Evolutionary conservation across 2,797 vertebrate genomes (phyloP).

Genomic region (Danio tinwini): DNA sequence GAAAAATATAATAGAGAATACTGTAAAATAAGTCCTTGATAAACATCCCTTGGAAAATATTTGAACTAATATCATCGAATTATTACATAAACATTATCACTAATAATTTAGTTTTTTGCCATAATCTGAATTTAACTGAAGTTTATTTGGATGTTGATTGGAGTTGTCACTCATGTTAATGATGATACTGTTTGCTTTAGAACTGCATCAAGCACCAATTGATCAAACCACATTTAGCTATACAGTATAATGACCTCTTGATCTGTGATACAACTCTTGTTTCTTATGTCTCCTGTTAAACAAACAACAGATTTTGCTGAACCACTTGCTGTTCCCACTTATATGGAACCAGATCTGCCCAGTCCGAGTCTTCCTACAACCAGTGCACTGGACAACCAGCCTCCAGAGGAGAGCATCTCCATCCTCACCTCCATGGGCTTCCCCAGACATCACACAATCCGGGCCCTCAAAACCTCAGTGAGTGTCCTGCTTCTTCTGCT

Average conservation of each 20-base stretch:
- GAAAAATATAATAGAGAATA: too few relatives aligned
- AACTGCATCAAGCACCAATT: too few relatives aligned
- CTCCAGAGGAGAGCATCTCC: slow-evolving; percentile 93
- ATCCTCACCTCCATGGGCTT: slow-evolving; percentile 98
- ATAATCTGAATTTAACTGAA: too few relatives aligned
- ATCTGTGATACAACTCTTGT: not conserved
- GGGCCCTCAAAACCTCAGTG: slow-evolving; percentile 89
- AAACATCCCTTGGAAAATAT: too few relatives aligned
- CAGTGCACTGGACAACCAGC: slow-evolving; percentile 82
- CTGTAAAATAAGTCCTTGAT: too few relatives aligned
- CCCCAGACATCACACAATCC: slow-evolving; percentile 87
- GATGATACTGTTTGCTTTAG: too few relatives aligned
- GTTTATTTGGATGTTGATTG: too few relatives aligned
- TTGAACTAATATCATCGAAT: too few relatives aligned
- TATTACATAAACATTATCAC: too few relatives aligned
- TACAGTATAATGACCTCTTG: not conserved
- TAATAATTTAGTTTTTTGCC: too few relatives aligned
- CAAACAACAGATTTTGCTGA: slow-evolving; percentile 91
- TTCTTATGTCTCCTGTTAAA: not conserved
- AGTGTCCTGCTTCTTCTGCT: slow-evolving; percentile 65
- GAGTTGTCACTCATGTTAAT: too few relatives aligned
- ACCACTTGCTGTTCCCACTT: slow-evolving; percentile 84
- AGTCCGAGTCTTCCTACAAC: slow-evolving; percentile 71
- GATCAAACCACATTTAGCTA: too few relatives aligned
- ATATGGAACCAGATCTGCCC: slow-evolving; percentile 78